These are phyloP conservation scores for Anseranas semipalmata DNA, from an alignment of 2,113 vertebrate species.

Conservation along the genomic window DNA sequence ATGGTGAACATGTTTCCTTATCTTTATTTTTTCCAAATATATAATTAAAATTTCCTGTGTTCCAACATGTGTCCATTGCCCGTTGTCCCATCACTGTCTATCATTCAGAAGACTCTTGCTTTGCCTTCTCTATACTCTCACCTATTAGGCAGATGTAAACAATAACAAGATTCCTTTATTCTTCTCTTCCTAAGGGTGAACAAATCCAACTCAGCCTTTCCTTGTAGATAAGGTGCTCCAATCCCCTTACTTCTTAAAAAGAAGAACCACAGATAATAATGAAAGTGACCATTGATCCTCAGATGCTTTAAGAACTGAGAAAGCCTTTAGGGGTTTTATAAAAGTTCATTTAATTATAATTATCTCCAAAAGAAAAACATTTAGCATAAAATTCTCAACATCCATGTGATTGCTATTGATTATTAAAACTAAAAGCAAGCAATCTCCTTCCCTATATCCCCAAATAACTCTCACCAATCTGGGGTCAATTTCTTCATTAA, in stretches of 20 bases:
- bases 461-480: constrained; percentile 82
- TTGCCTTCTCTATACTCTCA: neutral
- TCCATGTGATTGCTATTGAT: neutral
- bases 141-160: neutral
- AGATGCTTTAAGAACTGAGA: too few species aligned
- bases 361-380: neutral
- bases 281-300: too few species aligned
- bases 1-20: neutral
- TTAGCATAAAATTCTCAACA: neutral
- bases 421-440: neutral
- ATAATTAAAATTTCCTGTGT: neutral
- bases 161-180: neutral
- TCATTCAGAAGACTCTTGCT: neutral
- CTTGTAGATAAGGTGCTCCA: too few species aligned
- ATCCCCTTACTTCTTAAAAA: too few species aligned
- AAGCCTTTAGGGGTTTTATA: neutral
- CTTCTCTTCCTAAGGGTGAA: neutral
- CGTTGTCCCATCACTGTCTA: neutral
- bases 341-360: neutral
- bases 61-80: neutral
- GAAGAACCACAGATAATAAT: too few species aligned
- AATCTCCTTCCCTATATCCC: neutral
- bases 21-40: neutral
- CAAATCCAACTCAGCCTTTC: too few species aligned
- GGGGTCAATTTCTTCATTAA: constrained; percentile 96